Base-by-base conservation (phyloP, 2,113 vertebrate genomes). In the Ictalurus punctatus region DNA sequence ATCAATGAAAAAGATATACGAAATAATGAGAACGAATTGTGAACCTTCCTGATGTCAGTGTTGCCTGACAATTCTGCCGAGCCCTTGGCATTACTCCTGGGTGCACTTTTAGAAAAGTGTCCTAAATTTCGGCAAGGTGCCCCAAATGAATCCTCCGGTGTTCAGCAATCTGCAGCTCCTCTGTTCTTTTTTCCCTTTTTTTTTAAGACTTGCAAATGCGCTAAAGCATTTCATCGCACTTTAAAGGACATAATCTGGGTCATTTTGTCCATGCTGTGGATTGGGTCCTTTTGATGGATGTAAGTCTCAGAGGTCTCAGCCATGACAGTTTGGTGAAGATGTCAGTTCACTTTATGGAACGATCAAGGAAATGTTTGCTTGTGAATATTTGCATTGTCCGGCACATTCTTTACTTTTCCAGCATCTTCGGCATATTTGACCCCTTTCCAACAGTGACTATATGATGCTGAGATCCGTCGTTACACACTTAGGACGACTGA, bases 181-280 rank as follows among this genome's bases (percentile, higher is more conserved):
- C 52, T 27, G 21, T 63, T 87, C 74, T 78, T 84, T 71, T 87
- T 81, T 67, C 0, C 3, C 3, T 44, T 52, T 63, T 84, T 84
- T 71, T 87, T 81, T 78, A 63, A 84, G 44, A 17, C 71, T 86
- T 78, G n/a, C 10, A 74, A 69, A 79, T 67, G 23, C 30, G 21
- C 78, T 65, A 88, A 82, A 61, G 52, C 73, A 56, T 85, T 82
- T 85, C 67, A 61, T 40, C 12, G 13, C 54, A 34, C 48, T 59
- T 82, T 67, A 40, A 74, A 88, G 56, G 79, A 79, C 25, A n/a
- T 84, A 30, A 67, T 89, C 86, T 87, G 86, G 86, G 85, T 63
- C 54, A 74, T 30, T 74, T 83, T 48, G 37, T 76, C 40, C 63
- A 52, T 84, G n/a, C 25, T 59, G 21, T 63, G 82, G 76, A 90